A percentile compares a stretch with the other conserved stretches of the same genome.
These are phyloP conservation scores for Acleris laterana DNA, from an alignment of 2,888 invertebrate genomes.

Conservation along the genomic window DNA sequence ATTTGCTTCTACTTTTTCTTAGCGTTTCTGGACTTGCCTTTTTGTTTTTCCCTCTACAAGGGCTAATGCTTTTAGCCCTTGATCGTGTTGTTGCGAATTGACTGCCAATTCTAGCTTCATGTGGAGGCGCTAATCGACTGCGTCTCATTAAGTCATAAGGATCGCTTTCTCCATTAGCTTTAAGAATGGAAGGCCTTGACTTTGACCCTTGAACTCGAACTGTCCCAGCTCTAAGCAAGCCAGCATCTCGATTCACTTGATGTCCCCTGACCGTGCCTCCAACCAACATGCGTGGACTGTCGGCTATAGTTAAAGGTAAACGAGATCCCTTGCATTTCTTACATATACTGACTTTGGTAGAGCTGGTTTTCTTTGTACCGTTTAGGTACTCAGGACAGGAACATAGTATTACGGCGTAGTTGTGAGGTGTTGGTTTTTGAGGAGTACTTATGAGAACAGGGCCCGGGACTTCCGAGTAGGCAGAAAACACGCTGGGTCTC, in stretches of 20 bases:
- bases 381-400: conserved; percentile 92
- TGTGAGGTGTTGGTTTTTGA: conserved; percentile 84
- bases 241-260: conserved; percentile 72
- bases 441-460: conserved; percentile 82
- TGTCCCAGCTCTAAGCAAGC: conserved; percentile 85
- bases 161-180: conserved; percentile 85
- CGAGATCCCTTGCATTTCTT: conserved; percentile 93
- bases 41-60: conserved; percentile 82
- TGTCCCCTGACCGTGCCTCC: conserved; percentile 87
- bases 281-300: conserved; percentile 77
- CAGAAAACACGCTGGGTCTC: conserved; percentile 78
- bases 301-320: conserved; percentile 87
- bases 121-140: conserved; percentile 88
- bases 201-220: conserved; percentile 85
- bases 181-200: conserved; percentile 87
- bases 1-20: conserved; percentile 75
- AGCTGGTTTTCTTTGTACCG: conserved; percentile 89
- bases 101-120: conserved; percentile 81
- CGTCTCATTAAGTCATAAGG: conserved; percentile 94
- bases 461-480: conserved; percentile 74
- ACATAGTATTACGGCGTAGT: conserved; percentile 90
- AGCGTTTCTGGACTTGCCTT: conserved; percentile 75
- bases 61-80: conserved; percentile 84
- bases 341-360: conserved; percentile 90
- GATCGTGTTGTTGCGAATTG: conserved; percentile 78